phyloP scores from a whole-genome alignment of 2,113 vertebrate species.

The Pituophis catenifer region DNA sequence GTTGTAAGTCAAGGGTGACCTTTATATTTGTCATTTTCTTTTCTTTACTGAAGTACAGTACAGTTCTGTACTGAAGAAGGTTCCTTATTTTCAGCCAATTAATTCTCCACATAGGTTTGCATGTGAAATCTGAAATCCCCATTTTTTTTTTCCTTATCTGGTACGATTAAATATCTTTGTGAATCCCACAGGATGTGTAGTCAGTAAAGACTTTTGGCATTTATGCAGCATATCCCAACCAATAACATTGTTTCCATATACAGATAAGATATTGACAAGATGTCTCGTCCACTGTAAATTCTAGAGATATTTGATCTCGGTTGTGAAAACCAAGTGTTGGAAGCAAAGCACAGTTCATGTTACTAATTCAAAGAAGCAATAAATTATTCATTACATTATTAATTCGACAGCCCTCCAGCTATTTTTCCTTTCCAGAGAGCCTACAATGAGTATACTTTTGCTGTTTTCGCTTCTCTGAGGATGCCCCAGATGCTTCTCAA shows the following conservation, averaged over 20 bases:
- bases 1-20: no score
- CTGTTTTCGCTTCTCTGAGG: constrained; percentile 37
- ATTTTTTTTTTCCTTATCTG: constrained; percentile 57
- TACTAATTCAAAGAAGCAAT: constrained; percentile 73
- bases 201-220: constrained; percentile 57
- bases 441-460: constrained; percentile 26
- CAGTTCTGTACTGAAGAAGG: constrained; percentile 46
- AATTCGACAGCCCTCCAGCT: constrained; percentile 70
- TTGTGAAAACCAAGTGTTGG: constrained; percentile 87
- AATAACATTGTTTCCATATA: constrained; percentile 62
- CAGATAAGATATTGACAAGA: constrained; percentile 57
- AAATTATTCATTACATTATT: constrained; percentile 82
- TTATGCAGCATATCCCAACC: constrained; percentile 59
- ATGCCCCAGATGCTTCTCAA: constrained; percentile 60
- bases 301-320: constrained; percentile 80
- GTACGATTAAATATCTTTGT: constrained; percentile 56
- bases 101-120: constrained; percentile 60
- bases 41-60: neutral
- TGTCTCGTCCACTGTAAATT: constrained; percentile 73
- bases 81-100: constrained; percentile 54
- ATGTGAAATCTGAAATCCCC: constrained; percentile 57
- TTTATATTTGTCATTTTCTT: neutral
- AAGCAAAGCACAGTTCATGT: constrained; percentile 77
- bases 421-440: constrained; percentile 50
- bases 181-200: constrained; percentile 64